Conservation (phyloP, 1,140 invertebrate species). For the Mycetomoellerius zeteki region DNA sequence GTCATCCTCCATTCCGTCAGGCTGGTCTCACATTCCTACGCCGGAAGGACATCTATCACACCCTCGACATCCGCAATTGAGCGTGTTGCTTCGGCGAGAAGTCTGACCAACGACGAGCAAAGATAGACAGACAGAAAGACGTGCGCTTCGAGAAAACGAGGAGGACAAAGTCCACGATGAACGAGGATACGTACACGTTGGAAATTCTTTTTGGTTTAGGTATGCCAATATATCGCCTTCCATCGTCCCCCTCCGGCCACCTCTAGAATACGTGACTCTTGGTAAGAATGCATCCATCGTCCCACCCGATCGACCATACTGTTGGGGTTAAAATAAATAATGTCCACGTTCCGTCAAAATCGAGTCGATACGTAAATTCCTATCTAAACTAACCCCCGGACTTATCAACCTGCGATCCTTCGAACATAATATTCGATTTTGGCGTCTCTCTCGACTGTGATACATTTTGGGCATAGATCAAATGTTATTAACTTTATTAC, state of each 20-base stretch:
- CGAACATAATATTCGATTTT: not conserved
- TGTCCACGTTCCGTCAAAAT: slow-evolving; percentile 77
- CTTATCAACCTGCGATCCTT: not conserved
- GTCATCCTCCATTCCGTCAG: slow-evolving; percentile 71
- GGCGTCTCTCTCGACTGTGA: not conserved
- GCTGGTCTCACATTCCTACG: slow-evolving; percentile 81
- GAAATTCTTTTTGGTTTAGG: slow-evolving; percentile 86
- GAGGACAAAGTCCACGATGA: slow-evolving; percentile 53
- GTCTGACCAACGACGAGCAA: slow-evolving; percentile 77
- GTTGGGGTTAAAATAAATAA: slow-evolving; percentile 81
- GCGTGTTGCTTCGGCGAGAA: slow-evolving; percentile 76
- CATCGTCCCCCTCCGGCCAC: slow-evolving; percentile 77
- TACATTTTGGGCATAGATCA: not conserved
- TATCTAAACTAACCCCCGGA: slow-evolving; percentile 4
- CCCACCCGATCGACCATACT: slow-evolving; percentile 54
- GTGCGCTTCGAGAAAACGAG: slow-evolving; percentile 64
- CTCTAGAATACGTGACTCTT: slow-evolving; percentile 83
- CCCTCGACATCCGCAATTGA: slow-evolving; percentile 83
- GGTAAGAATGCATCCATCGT: slow-evolving; percentile 82
- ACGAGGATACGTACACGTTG: slow-evolving; percentile 63
- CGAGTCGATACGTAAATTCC: slow-evolving; percentile 67
- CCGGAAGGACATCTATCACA: slow-evolving; percentile 85
- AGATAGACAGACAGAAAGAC: slow-evolving; percentile 74
- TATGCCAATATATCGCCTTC: slow-evolving; percentile 87
- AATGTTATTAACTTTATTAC: not conserved